These are phyloP conservation scores for Allacma fusca DNA, from an alignment of 2,888 invertebrate species.

Conservation along the genomic window DNA sequence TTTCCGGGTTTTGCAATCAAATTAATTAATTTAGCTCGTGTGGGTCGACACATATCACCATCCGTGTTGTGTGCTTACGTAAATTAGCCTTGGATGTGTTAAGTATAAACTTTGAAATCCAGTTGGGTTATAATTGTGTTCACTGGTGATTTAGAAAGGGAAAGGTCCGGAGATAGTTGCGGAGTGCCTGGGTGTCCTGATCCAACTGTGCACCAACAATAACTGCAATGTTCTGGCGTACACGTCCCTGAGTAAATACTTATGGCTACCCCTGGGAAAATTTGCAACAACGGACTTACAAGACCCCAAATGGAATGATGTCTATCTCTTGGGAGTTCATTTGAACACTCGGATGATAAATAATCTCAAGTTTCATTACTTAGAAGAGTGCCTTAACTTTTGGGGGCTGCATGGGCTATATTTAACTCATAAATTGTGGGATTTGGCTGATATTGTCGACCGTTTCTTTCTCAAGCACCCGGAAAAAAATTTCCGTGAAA, in stretches of 20 bases:
- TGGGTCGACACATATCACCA: too few species aligned
- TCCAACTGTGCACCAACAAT: slow-evolving; percentile 46
- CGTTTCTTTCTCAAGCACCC: slow-evolving; percentile 51
- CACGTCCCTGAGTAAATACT: slow-evolving; percentile 45
- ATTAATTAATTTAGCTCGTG: too few species aligned
- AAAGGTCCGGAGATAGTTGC: slow-evolving; percentile 52
- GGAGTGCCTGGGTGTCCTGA: slow-evolving; percentile 53
- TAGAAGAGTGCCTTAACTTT: slow-evolving; percentile 57
- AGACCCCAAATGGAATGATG: slow-evolving; percentile 51
- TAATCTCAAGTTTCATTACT: slow-evolving; percentile 51
- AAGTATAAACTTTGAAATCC: not conserved
- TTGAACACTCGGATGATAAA: slow-evolving; percentile 52
- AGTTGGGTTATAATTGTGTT: not conserved
- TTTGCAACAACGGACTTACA: slow-evolving; percentile 44
- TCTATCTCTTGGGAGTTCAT: slow-evolving; percentile 53
- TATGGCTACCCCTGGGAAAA: slow-evolving; percentile 49
- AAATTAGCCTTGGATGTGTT: too few species aligned
- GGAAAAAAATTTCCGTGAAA: slow-evolving; percentile 55
- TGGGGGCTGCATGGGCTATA: slow-evolving; percentile 54
- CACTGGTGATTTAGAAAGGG: slow-evolving; percentile 43
- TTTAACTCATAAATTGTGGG: slow-evolving; percentile 50
- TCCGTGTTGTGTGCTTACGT: too few species aligned
- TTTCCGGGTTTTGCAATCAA: too few species aligned
- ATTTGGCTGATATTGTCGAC: slow-evolving; percentile 53
- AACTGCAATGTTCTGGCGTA: slow-evolving; percentile 48